A percentile compares a stretch with the other conserved stretches of the same genome.
Evolutionary conservation across 2,888 invertebrate genomes (phyloP).

Genomic region (Camponotus fellah): DNA sequence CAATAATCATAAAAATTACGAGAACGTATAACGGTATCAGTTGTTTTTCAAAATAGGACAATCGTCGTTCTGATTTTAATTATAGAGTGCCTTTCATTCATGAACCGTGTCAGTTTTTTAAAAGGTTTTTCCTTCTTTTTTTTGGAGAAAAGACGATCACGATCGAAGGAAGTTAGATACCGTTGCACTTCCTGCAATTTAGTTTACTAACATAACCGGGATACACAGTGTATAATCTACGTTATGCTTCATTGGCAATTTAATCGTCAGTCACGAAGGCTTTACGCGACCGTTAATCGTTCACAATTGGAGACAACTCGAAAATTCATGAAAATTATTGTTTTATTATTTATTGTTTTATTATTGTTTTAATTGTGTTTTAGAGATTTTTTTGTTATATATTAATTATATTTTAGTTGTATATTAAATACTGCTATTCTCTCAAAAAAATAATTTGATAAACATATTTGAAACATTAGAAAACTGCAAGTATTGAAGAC

Average conservation of each 20-base stretch:
- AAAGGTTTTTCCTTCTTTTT: constrained; percentile 12
- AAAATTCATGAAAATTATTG: constrained; percentile 17
- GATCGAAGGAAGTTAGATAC: constrained; percentile 62
- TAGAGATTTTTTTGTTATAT: constrained; percentile 20
- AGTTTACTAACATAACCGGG: constrained; percentile 23
- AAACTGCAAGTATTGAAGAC: neutral
- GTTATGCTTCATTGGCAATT: constrained; percentile 49
- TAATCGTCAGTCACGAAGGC: constrained; percentile 13
- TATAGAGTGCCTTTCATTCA: constrained; percentile 23
- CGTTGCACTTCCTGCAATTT: constrained; percentile 67
- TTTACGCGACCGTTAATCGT: constrained; percentile 29
- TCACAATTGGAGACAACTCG: constrained; percentile 1
- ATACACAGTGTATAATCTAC: constrained; percentile 20
- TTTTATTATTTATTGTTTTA: neutral
- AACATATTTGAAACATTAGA: neutral
- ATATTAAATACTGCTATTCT: neutral
- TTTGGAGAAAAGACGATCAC: constrained; percentile 38
- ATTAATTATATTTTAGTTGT: too few species aligned
- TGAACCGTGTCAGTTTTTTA: constrained; percentile 64
- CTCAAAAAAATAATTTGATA: neutral
- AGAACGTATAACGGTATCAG: constrained; percentile 66
- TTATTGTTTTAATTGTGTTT: too few species aligned
- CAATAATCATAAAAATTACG: constrained; percentile 54
- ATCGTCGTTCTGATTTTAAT: constrained; percentile 44
- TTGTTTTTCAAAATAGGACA: constrained; percentile 62